A percentile compares a stretch with the other conserved stretches of the same genome.
phyloP scores from a whole-genome alignment of 2,113 vertebrate species.

The Entosphenus tridentatus region DNA sequence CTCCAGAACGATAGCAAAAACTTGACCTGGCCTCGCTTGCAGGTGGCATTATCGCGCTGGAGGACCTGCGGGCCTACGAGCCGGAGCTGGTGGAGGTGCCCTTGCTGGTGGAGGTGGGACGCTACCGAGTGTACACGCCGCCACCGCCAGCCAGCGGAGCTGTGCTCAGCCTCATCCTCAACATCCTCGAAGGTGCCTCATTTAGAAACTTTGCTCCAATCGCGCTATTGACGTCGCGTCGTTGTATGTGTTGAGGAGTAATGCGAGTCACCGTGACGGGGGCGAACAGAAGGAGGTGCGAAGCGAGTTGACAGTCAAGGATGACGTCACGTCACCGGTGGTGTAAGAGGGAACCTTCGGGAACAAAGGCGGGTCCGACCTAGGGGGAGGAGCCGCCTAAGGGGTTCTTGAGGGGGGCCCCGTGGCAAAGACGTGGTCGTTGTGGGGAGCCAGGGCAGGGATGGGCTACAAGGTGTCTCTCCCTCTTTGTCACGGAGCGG shows the following conservation, averaged over 20 bases:
- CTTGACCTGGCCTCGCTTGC: conserved; percentile 13
- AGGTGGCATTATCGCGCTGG: conserved; percentile 56
- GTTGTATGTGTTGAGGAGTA: neutral
- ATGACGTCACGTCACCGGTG: no score
- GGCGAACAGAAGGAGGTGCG: neutral
- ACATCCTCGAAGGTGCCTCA: conserved; percentile 29
- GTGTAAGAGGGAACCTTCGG: no score
- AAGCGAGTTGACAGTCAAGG: neutral
- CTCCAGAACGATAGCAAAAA: no score
- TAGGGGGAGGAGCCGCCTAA: no score
- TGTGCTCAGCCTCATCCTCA: conserved; percentile 58
- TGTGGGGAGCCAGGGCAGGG: no score
- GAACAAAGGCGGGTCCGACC: no score
- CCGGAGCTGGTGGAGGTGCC: conserved; percentile 35
- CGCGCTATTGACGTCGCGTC: neutral
- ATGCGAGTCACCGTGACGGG: neutral
- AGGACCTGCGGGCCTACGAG: conserved; percentile 45
- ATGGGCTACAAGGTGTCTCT: no score
- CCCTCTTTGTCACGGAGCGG: no score
- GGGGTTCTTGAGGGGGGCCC: no score
- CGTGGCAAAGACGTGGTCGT: no score
- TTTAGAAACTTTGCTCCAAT: neutral
- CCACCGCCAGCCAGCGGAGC: conserved; percentile 57
- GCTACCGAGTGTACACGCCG: conserved; percentile 35
- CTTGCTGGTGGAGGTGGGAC: conserved; percentile 27